Evolutionary conservation across 2,797 vertebrate genomes (phyloP).

Genomic region (Tragelaphus oryx): DNA sequence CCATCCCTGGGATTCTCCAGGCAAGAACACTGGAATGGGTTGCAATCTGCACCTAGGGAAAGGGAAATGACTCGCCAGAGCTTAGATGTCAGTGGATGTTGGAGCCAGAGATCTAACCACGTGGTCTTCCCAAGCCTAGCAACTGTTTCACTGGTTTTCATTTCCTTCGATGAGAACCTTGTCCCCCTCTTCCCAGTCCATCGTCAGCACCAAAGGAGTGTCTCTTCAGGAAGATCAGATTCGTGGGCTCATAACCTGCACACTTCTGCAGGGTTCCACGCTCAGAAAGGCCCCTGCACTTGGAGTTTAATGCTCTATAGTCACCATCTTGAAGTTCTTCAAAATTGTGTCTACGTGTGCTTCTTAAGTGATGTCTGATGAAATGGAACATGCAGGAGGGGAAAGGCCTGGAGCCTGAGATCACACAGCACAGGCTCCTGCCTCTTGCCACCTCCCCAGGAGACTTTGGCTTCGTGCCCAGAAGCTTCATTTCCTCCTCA

Average conservation of each 20-base stretch:
- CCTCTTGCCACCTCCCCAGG: background rate
- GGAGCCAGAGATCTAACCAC: background rate
- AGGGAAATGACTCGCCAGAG: background rate
- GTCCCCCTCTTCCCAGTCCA: background rate
- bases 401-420: background rate
- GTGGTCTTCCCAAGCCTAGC: background rate
- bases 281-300: background rate
- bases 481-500: background rate
- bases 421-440: background rate
- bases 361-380: background rate
- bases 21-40: too few species aligned
- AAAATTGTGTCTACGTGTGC: background rate
- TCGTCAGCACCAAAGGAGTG: background rate
- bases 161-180: background rate
- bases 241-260: background rate
- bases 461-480: background rate
- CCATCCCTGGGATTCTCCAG: too few species aligned
- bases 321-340: background rate
- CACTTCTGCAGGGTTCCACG: rapidly evolving
- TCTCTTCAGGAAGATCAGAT: background rate
- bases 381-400: background rate
- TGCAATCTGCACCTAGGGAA: background rate
- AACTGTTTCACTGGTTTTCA: background rate
- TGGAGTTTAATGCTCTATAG: background rate
- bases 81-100: background rate